Evolutionary conservation across 1,140 invertebrate species (phyloP).

Genomic region (Drosophila truncata): DNA sequence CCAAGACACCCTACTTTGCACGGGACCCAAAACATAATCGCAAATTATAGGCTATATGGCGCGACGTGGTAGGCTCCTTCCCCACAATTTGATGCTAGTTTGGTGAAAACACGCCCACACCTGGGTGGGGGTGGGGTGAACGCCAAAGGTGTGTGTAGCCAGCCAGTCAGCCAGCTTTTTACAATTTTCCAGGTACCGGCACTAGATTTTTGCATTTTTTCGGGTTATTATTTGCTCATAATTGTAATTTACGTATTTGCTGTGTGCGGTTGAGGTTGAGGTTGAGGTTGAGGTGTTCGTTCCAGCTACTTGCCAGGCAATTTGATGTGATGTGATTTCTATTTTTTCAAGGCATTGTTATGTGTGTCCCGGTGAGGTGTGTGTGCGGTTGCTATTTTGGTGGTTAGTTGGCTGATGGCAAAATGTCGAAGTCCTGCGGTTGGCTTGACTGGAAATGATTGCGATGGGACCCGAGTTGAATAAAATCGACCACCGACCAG

Average conservation of each 20-base stretch:
- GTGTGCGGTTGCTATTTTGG: slow-evolving; percentile 38
- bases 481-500: slow-evolving; percentile 9
- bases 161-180: slow-evolving; percentile 46
- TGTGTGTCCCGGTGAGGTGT: slow-evolving; percentile 15
- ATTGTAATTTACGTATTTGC: slow-evolving; percentile 83
- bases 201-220: slow-evolving; percentile 72
- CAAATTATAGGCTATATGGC: slow-evolving; percentile 82
- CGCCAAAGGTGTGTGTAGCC: slow-evolving; percentile 1
- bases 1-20: slow-evolving; percentile 24
- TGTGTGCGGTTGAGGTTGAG: slow-evolving; percentile 44
- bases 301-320: slow-evolving; percentile 75
- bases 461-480: slow-evolving; percentile 24
- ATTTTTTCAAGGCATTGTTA: slow-evolving; percentile 26
- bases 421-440: slow-evolving; percentile 50
- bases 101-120: slow-evolving; percentile 27
- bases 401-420: slow-evolving; percentile 31
- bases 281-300: slow-evolving; percentile 23
- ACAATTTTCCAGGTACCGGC: slow-evolving; percentile 67
- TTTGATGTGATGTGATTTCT: slow-evolving; percentile 76
- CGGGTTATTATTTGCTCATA: slow-evolving; percentile 82
- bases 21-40: slow-evolving; percentile 75
- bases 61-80: slow-evolving; percentile 42
- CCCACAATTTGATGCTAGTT: slow-evolving; percentile 69
- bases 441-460: slow-evolving; percentile 28
- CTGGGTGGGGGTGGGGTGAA: slow-evolving; percentile 21